phyloP scores from a whole-genome alignment of 1,140 invertebrate species.

The Nixonia krombeini region DNA sequence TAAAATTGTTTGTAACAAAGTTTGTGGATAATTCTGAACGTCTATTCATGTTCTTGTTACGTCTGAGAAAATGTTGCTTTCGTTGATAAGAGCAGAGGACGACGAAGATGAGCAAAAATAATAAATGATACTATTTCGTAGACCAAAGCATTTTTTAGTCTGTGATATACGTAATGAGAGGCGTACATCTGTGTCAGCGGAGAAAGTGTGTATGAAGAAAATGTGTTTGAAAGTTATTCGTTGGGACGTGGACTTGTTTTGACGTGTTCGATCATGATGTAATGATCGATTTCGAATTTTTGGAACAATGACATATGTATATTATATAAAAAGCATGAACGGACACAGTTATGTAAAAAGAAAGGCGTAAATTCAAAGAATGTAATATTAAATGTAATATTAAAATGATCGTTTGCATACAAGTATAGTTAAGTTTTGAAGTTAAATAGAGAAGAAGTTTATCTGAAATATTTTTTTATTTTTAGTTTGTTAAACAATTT shows the following conservation, averaged over 20 bases:
- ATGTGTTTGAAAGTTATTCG: conserved; percentile 29
- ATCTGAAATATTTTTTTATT: too few species aligned
- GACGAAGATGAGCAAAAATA: conserved; percentile 22
- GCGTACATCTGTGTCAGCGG: conserved; percentile 52
- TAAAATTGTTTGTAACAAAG: too few species aligned
- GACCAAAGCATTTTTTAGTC: conserved; percentile 73
- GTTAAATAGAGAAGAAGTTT: too few species aligned
- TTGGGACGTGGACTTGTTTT: background rate
- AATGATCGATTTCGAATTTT: conserved; percentile 14
- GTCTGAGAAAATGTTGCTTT: background rate
- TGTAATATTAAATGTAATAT: too few species aligned
- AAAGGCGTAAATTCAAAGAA: too few species aligned
- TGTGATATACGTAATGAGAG: conserved; percentile 66
- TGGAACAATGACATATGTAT: conserved; percentile 23
- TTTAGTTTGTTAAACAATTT: too few species aligned
- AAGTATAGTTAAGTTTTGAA: too few species aligned
- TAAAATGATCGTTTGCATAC: too few species aligned
- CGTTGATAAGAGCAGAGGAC: conserved; percentile 21
- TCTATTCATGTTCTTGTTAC: background rate
- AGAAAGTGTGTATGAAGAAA: conserved; percentile 53
- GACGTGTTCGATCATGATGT: background rate
- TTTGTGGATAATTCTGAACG: too few species aligned
- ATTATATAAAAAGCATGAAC: too few species aligned
- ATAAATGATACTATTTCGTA: conserved; percentile 60
- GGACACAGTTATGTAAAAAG: too few species aligned